Evolutionary conservation across 2,888 invertebrate species (phyloP), one percentile per base, ranked within the genome.

Genomic region (Nomada fucata): DNA sequence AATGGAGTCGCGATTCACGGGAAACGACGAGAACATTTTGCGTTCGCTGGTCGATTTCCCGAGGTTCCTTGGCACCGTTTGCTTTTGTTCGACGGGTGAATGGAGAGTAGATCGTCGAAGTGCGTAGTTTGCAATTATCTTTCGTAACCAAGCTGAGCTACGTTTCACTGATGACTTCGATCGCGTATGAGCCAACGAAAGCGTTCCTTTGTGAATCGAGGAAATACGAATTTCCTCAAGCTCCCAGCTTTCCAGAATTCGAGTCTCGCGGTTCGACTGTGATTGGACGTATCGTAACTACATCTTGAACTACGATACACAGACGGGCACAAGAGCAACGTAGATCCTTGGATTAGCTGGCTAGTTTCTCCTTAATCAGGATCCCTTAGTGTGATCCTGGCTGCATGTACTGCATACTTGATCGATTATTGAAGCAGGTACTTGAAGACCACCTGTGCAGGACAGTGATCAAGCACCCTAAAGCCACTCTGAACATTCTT

Each of bases 341-440:
- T 42, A 42, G 60, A 42, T 42, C 42, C 60, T 61, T 42, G 36
- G 60, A 61, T 42, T 42, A 42, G n/a, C n/a, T 1, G 11, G n/a
- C 36, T 11, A 61, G 60, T n/a, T 42, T 20, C 60, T n/a, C 36
- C 60, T 42, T 61, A 61, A 61, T 61, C 20, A 61, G n/a, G 5
- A 61, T 20, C 60, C 42, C 20, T 57, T 20, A 26, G 57, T 29
- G 20, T 23, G 20, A 55, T 29, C 26, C 26, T 42, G 11, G 2
- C 60, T 11, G 9, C 13, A 20, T 5, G 18, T 42, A 42, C 20
- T 26, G n/a, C n/a, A 61, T 13, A 42, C 20, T 61, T 42, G 42
- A 61, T 61, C 36, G 42, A 61, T 42, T 9, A n/a, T 20, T 11
- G 7, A 42, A 20, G n/a, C 42, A n/a, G 20, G 42, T 42, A 11